Base-by-base conservation (phyloP, 2,888 invertebrate species). In the Cyrtodaria siliqua region DNA sequence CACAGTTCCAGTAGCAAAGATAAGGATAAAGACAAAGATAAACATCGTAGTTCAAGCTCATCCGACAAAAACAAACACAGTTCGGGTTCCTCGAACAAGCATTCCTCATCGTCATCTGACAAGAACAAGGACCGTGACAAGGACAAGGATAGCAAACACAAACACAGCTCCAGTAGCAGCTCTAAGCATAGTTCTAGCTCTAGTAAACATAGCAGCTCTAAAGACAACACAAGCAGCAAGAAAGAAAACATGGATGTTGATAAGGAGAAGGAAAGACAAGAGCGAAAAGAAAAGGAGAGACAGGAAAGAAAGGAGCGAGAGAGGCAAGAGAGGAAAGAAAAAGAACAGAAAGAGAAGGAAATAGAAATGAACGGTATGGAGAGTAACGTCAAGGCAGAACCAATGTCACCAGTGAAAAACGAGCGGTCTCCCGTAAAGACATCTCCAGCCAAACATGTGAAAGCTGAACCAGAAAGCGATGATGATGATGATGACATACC, bases 401-500 rank as follows among this genome's bases (percentile, higher is more conserved):
- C 67, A 53, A 64, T 62, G 57, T 62, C 68, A 6, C 63, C 63
- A 12, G 74, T 62, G 24, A 55, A 75, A 0, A 85, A 84, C 53
- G 61, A 16, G 8, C 82, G 85, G 29, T 75, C 74, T 1, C 77
- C 67, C n/a, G 38, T 9, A 26, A 79, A 77, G 1, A 38, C 42
- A 2, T 61, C 74, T 3, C 74, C 75, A 59, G 61, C 49, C 18
- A 78, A 78, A 47, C 52, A 49, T 52, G 62, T 81, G 1, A 83
- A 85, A 55, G 66, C 72, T 16, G 85, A 86, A 42, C 79, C 82
- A 9, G 79, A 82, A 53, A 86, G 86, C 72, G 81, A 80, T 52
- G 84, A 84, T 47, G 84, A 84, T 64, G 82, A 84, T 68, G 73
- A 71, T 71, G 86, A 86, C 74, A 68, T 85, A 9, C 86, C 86